Base-by-base conservation (phyloP, 2,888 invertebrate species). In the Ischnus inquisitorius region DNA sequence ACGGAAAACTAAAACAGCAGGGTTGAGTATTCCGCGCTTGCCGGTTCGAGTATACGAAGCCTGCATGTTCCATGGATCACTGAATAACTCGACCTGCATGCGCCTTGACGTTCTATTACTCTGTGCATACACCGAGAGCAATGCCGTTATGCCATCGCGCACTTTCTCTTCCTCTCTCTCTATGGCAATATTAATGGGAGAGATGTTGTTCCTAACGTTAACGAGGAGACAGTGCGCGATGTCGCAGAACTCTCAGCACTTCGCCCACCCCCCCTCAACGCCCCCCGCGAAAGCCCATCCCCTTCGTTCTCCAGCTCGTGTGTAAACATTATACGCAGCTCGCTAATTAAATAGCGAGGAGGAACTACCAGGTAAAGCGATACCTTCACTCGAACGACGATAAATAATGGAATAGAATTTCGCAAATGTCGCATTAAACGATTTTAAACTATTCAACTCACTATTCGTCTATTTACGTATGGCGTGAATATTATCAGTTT, bases 111-210 rank as follows among this genome's bases (percentile, higher is more conserved):
- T 78, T 78, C 60, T 69, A 69, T 81, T 76, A 77, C 71, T 74
- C 68, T 48, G 78, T 64, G 69, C 54, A 78, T 48, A 48, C 81
- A 81, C 48, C 62, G 19, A 25, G 46, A 68, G 77, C 64, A 48
- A 77, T 76, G 74, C 68, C 54, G 34, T 16, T 25, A 60, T 22
- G 34, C 43, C 65, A 68, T 51, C 69, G 34, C 34, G 8, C 34
- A 34, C 34, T 43, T 57, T 68, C 72, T 82, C 78, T 65, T 69
- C 51, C 48, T 51, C 75, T 74, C 46, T 65, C 76, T 84, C 79
- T 84, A 81, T 84, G 69, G 60, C 83, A 76, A 85, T 86, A 83
- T 88, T 87, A 87, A 88, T 87, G 86, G 83, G 28, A 75, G 69
- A 86, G 69, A 86, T 83, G 85, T 87, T 86, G 82, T 85, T 86